Conservation (phyloP, 2,113 vertebrate species). For the Paradisaea rubra region DNA sequence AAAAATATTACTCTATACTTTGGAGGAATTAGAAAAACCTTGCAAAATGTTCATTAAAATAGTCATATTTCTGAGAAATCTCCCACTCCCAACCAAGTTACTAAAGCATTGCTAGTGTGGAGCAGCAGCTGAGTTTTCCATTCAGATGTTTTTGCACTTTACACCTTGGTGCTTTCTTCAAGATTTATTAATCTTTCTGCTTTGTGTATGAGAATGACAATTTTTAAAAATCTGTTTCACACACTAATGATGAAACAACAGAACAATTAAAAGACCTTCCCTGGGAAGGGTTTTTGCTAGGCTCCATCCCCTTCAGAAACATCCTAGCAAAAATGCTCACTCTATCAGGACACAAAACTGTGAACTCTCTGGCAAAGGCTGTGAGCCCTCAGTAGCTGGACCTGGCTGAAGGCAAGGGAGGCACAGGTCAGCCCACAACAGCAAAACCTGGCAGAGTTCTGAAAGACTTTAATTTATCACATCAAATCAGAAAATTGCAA, state of each 20-base stretch:
- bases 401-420: background rate
- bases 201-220: background rate
- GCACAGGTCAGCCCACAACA: background rate
- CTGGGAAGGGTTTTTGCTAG: background rate
- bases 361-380: background rate
- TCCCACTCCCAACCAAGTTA: background rate
- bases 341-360: background rate
- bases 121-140: background rate
- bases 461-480: background rate
- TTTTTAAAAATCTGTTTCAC: rapidly evolving
- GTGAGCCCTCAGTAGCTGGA: background rate
- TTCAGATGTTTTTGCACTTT: background rate
- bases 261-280: background rate
- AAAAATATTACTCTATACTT: background rate
- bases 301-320: background rate
- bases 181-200: background rate
- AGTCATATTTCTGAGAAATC: background rate
- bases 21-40: background rate
- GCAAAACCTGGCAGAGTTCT: background rate
- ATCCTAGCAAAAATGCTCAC: background rate
- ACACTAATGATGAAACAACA: background rate
- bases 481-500: background rate
- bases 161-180: background rate
- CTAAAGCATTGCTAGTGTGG: background rate
- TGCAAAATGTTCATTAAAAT: background rate